phyloP scores from a whole-genome alignment of 2,888 invertebrate species.

The Onthophagus sagittarius region DNA sequence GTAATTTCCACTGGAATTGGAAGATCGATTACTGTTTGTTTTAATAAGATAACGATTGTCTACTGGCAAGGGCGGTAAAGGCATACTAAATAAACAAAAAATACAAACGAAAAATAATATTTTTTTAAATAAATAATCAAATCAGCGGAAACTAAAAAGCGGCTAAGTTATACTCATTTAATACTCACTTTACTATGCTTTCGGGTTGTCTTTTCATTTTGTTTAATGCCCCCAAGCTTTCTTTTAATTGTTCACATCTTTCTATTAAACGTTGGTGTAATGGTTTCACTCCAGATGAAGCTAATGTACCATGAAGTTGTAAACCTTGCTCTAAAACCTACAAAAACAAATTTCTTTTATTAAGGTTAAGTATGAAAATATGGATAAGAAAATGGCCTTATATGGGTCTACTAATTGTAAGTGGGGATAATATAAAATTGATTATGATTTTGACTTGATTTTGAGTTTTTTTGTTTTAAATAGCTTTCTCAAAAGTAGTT shows the following conservation, averaged over 20 bases:
- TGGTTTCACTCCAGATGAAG: conserved; percentile 85
- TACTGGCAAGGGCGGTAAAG: conserved; percentile 74
- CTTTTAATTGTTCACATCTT: conserved; percentile 78
- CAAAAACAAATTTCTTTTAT: not conserved
- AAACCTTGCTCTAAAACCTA: conserved; percentile 75
- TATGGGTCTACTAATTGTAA: too few relatives aligned
- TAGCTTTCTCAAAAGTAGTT: too few relatives aligned
- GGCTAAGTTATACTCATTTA: not conserved
- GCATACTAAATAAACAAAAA: conserved; percentile 57
- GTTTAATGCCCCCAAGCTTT: conserved; percentile 65
- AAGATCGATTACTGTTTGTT: conserved; percentile 44
- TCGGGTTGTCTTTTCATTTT: conserved; percentile 65
- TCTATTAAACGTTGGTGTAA: conserved; percentile 86
- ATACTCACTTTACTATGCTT: conserved; percentile 74
- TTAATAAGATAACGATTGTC: conserved; percentile 54
- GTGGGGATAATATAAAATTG: too few relatives aligned
- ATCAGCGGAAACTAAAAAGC: conserved; percentile 4
- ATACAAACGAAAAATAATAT: conserved; percentile 8
- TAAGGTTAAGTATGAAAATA: too few relatives aligned
- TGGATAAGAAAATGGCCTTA: too few relatives aligned
- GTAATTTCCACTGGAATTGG: conserved; percentile 51
- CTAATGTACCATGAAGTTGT: conserved; percentile 77
- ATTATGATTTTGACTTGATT: too few relatives aligned
- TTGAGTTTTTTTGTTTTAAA: too few relatives aligned
- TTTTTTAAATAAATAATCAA: conserved; percentile 17